Evolutionary conservation across 2,888 invertebrate genomes (phyloP), one percentile per base, ranked within the genome.

Genomic region (Agrochola lychnidis): DNA sequence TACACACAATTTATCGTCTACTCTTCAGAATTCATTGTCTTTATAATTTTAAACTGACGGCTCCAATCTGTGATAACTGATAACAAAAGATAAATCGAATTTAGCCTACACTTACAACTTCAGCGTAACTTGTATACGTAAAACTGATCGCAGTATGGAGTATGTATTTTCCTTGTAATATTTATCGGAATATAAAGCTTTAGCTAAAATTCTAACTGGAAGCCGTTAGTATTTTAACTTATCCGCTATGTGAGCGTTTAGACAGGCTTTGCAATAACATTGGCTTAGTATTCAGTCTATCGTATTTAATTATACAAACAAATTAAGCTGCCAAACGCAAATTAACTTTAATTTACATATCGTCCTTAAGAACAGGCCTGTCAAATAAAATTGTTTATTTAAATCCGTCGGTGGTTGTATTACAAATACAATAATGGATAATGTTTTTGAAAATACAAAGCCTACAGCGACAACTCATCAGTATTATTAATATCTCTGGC

Each of bases 1-100:
- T 66, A 86, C 82, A 87, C 87, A 87, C 78, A 84, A 87, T 87
- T 87, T 87, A 79, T 84, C 83, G 82, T 82, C 66, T 73, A 67
- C 78, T 70, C 78, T 76, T 73, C 78, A 73, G 72, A 69, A 75
- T 76, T 69, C 53, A 77, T 73, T 73, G 76, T 70, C 42, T 76
- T 61, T 53, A 63, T 72, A 56, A 79, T 51, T 57, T 51, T 75
- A 9, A 68, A 63, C 5, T 64, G 36, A 22, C 16, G 19, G 14
- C 40, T 69, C 16, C 36, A 53, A 61, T 70, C n/a, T 14, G 36
- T 36, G 51, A 66, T 63, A 70, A 42, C 36, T 36, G 51, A 66
- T 63, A 70, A 42, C 42, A 73, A 66, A 67, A 57, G 45, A 40
- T 66, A 48, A 59, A 71, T 72, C 45, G 16, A 79, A 79, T 53